phyloP scores from a whole-genome alignment of 2,113 vertebrate genomes.

The Sapajus apella region DNA sequence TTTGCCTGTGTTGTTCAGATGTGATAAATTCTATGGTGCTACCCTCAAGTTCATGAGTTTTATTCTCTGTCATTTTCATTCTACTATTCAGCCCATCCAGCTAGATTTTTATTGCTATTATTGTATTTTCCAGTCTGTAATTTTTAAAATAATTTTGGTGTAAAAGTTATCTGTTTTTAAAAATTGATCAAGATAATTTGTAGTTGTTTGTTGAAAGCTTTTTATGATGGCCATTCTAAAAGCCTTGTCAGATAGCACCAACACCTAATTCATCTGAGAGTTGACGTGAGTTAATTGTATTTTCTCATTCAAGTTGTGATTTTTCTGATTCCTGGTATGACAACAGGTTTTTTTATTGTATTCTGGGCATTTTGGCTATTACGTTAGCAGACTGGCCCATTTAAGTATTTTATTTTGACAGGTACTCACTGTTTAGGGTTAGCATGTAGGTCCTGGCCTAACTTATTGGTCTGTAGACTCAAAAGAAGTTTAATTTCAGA shows the following conservation, averaged over 20 bases:
- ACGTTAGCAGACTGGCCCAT: background rate
- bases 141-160: background rate
- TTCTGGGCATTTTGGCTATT: background rate
- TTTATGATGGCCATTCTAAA: background rate
- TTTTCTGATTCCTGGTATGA: background rate
- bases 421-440: background rate
- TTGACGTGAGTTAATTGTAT: background rate
- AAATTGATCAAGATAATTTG: background rate
- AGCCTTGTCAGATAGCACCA: background rate
- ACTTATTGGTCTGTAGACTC: background rate
- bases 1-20: background rate
- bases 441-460: background rate
- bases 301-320: background rate
- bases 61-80: background rate
- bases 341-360: background rate
- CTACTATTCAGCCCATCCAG: background rate
- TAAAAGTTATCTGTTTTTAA: background rate
- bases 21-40: background rate
- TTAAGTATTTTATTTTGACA: background rate
- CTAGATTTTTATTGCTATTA: background rate
- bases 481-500: background rate
- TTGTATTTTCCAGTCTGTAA: background rate
- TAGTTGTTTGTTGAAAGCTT: background rate
- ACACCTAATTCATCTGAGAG: background rate
- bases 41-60: background rate